Evolutionary conservation across 1,140 invertebrate species (phyloP), one percentile per base, ranked within the genome.

Genomic region (Drosophila kikkawai): DNA sequence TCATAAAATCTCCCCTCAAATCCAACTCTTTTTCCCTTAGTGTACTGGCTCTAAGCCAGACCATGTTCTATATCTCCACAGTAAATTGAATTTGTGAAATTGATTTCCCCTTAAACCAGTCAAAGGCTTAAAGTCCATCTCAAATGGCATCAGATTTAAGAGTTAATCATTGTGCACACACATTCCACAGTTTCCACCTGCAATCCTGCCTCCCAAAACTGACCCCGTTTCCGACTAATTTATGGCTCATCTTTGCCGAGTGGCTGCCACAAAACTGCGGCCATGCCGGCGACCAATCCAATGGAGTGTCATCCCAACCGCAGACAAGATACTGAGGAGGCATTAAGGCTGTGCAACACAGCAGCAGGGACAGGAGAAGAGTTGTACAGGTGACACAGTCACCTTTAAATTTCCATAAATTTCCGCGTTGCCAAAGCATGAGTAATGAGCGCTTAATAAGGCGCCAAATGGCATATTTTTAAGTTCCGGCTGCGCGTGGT

Each of bases 391-490:
- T 32, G 61, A 64, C 63, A 44, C 32, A 61, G 15, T 12, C 15
- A 39, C 37, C 53, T 75, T 73, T 74, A 65, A 59, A 45, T 58
- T 42, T 67, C 42, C 61, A 80, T 47, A 63, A 32, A 53, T 75
- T 73, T 64, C 19, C 47, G 41, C 61, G 0, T 47, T 60, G 44
- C 58, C 48, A 65, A 41, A 47, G 67, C 76, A 65, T 75, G 80
- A 87, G 76, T 87, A 87, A 87, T 88, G 80, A 65, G 68, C 61
- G 80, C 83, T 87, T 87, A 88, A 87, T 83, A 87, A 77, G 76
- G 76, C 76, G 44, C 44, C 70, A 66, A 56, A 63, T 55, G 74
- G 64, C 51, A 70, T 85, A 85, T 84, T 84, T 84, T 80, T 63
- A 80, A 58, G 41, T 29, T 44, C 26, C 41, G 36, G n/a, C 17